Evolutionary conservation across 2,797 vertebrate genomes (phyloP).

Genomic region (Discoglossus pictus): DNA sequence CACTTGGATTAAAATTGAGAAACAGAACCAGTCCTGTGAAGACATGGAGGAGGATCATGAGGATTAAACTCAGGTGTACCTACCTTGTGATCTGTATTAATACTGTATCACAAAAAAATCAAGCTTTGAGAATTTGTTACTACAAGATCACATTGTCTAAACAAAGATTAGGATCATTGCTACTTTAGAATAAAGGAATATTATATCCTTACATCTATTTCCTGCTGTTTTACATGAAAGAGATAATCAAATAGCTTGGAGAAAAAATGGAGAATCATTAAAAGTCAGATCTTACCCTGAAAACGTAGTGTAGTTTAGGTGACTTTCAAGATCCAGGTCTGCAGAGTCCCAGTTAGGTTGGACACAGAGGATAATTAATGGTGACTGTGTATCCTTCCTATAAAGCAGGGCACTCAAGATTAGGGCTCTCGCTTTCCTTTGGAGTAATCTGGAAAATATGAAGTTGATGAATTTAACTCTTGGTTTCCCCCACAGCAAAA

Average conservation of each 20-base stretch:
- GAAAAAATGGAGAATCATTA: conserved; percentile 11
- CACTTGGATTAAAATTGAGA: not conserved
- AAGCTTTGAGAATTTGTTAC: not conserved
- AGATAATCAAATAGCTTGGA: too few species aligned
- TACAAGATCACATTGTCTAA: conserved; percentile 25
- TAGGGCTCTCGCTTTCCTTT: not conserved
- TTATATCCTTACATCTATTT: too few species aligned
- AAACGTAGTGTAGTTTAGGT: too few species aligned
- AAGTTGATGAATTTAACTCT: conserved; percentile 48
- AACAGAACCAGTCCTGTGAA: conserved; percentile 35
- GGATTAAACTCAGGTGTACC: conserved; percentile 34
- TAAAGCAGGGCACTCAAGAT: not conserved
- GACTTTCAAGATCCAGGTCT: too few species aligned
- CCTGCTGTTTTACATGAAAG: too few species aligned
- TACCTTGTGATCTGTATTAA: conserved; percentile 28
- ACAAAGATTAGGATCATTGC: too few species aligned
- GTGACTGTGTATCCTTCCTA: conserved; percentile 3
- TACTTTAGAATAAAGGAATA: too few species aligned
- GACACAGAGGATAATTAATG: conserved; percentile 1
- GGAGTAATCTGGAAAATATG: conserved; percentile 30
- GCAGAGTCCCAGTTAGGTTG: not conserved
- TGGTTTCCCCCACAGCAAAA: conserved; percentile 17
- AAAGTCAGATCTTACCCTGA: not conserved
- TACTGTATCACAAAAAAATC: not conserved
- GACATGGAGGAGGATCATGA: conserved; percentile 30